phyloP scores from a whole-genome alignment of 2,888 invertebrate genomes.

The Lucinisca nassula region DNA sequence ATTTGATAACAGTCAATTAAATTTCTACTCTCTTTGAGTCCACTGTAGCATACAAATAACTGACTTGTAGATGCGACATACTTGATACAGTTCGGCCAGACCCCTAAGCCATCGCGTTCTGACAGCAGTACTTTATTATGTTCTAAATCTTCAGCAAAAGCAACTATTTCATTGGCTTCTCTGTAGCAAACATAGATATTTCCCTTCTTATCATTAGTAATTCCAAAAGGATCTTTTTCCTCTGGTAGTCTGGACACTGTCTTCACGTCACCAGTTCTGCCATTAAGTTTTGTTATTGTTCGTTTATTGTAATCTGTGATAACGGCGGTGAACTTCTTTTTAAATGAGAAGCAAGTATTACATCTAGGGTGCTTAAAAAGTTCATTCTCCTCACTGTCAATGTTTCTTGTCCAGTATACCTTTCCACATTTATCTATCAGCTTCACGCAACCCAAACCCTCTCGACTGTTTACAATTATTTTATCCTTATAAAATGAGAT shows the following conservation, averaged over 20 bases:
- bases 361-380: conserved; percentile 1
- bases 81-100: background rate
- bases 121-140: background rate
- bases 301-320: background rate
- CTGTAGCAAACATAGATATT: background rate
- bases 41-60: background rate
- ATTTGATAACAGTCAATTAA: background rate
- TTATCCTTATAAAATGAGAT: background rate
- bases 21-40: background rate
- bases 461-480: background rate
- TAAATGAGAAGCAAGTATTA: background rate
- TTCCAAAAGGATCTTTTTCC: background rate
- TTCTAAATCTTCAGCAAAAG: background rate
- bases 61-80: background rate
- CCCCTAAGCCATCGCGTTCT: background rate
- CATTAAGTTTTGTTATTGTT: background rate
- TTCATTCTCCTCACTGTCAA: background rate
- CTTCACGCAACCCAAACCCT: background rate
- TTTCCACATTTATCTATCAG: background rate
- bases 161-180: background rate
- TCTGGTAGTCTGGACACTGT: background rate
- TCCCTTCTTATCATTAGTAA: background rate
- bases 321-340: background rate
- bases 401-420: background rate
- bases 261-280: background rate